Percentiles rank a stretch among this genome's conserved stretches.
phyloP scores from a whole-genome alignment of 2,797 vertebrate species.

The Xerus rutilus region DNA sequence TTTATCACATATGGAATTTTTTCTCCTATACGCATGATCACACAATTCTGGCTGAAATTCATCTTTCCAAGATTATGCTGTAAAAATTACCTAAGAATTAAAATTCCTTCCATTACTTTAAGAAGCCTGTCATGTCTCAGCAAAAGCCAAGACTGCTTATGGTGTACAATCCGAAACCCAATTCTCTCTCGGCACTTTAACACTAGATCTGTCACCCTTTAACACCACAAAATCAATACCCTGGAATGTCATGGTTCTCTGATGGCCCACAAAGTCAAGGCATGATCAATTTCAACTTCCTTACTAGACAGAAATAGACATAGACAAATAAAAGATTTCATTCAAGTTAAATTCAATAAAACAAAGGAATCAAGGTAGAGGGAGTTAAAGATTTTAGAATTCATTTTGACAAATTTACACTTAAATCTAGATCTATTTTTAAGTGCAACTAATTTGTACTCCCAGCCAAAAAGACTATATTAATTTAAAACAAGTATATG shows the following conservation, averaged over 20 bases:
- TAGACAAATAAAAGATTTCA: conserved; percentile 81
- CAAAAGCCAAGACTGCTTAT: conserved; percentile 81
- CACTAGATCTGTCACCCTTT: conserved; percentile 86
- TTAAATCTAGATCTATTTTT: conserved; percentile 46
- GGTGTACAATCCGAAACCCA: conserved; percentile 82
- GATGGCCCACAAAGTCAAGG: conserved; percentile 87
- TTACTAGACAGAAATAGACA: conserved; percentile 85
- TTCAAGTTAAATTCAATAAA: conserved; percentile 82
- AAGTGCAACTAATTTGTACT: conserved; percentile 20
- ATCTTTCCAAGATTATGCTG: conserved; percentile 48
- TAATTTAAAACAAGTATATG: neutral
- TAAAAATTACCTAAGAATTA: conserved; percentile 56
- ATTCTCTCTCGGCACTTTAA: conserved; percentile 84
- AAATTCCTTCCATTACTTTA: conserved; percentile 67
- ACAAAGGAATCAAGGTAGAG: conserved; percentile 70
- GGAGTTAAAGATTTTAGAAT: conserved; percentile 71
- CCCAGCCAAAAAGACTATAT: neutral
- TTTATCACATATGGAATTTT: conserved; percentile 6
- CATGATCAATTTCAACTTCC: conserved; percentile 88
- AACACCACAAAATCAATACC: conserved; percentile 88
- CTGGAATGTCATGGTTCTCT: conserved; percentile 88
- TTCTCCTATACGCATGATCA: conserved; percentile 28
- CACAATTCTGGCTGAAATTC: conserved; percentile 37
- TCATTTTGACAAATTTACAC: conserved; percentile 41
- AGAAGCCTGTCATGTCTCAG: conserved; percentile 79